phyloP scores from a whole-genome alignment of 2,113 vertebrate genomes.

The Sapajus apella region DNA sequence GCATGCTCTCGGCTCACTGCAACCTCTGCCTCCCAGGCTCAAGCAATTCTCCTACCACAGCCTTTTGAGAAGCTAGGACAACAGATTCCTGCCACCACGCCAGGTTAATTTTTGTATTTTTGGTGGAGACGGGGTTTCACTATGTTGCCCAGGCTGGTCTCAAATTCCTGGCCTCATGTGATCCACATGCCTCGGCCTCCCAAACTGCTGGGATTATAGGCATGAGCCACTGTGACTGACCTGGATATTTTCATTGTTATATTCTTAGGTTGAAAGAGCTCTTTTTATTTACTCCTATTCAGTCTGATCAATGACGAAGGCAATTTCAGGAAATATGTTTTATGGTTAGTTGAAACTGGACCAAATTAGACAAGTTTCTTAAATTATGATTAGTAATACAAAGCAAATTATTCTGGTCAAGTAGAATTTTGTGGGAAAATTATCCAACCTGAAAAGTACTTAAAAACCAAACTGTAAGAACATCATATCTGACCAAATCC shows the following conservation, averaged over 20 bases:
- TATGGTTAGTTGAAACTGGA: not conserved
- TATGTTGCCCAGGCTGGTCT: too few relatives aligned
- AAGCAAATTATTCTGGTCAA: constrained; percentile 4
- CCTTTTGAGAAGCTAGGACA: too few relatives aligned
- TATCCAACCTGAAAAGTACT: not conserved
- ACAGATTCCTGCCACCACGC: too few relatives aligned
- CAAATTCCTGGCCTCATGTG: too few relatives aligned
- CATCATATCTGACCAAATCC: not conserved
- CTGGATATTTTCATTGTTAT: not conserved
- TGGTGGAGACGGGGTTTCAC: too few relatives aligned
- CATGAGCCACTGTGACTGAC: too few relatives aligned
- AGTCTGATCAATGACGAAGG: not conserved
- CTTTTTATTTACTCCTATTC: not conserved
- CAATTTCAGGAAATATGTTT: constrained; percentile 1
- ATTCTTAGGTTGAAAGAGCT: not conserved
- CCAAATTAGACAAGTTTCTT: not conserved
- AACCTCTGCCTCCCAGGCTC: too few relatives aligned
- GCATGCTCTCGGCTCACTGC: too few relatives aligned
- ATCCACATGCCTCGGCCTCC: too few relatives aligned
- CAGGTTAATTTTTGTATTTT: too few relatives aligned
- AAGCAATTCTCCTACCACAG: too few relatives aligned
- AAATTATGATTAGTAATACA: not conserved
- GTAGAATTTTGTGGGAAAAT: not conserved
- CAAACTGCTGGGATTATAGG: too few relatives aligned
- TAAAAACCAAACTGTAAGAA: not conserved